Evolutionary conservation across 2,113 vertebrate species (phyloP).

Genomic region (Apodemus speciosus): DNA sequence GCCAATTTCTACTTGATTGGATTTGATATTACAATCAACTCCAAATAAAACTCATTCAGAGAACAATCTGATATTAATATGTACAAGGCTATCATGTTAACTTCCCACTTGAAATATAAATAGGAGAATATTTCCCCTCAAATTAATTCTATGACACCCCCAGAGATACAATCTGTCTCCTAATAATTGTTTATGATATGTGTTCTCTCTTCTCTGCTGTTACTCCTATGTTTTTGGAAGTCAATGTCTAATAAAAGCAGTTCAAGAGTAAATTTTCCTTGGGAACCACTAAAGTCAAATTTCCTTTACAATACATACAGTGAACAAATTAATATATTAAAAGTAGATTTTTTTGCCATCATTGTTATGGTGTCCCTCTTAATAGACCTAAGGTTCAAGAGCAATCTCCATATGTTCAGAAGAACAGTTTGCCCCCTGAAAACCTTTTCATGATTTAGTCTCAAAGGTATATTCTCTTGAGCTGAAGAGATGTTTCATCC

Average conservation of each 20-base stretch:
- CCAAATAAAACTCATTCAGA: slow-evolving; percentile 9
- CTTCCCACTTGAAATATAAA: slow-evolving; percentile 35
- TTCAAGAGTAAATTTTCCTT: slow-evolving; percentile 6
- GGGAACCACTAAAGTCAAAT: background rate
- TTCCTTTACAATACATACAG: background rate
- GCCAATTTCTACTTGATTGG: background rate
- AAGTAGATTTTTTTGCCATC: background rate
- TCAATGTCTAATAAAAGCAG: slow-evolving; percentile 31
- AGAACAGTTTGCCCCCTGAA: background rate
- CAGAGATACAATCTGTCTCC: slow-evolving; percentile 45
- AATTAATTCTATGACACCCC: slow-evolving; percentile 34
- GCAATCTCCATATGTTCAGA: background rate
- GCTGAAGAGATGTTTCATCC: background rate
- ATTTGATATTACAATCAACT: background rate
- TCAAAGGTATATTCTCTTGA: background rate
- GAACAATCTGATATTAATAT: slow-evolving; percentile 31
- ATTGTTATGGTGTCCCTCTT: background rate
- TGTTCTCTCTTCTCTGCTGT: background rate
- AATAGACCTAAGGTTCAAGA: background rate
- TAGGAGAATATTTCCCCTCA: slow-evolving; percentile 52
- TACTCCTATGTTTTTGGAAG: slow-evolving; percentile 41
- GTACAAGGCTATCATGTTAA: slow-evolving; percentile 31
- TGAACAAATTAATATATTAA: slow-evolving; percentile 37
- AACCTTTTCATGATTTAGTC: slow-evolving; percentile 6
- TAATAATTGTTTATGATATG: background rate